Base-by-base conservation (phyloP, 2,888 invertebrate species). In the Leptinotarsa tumamoca region DNA sequence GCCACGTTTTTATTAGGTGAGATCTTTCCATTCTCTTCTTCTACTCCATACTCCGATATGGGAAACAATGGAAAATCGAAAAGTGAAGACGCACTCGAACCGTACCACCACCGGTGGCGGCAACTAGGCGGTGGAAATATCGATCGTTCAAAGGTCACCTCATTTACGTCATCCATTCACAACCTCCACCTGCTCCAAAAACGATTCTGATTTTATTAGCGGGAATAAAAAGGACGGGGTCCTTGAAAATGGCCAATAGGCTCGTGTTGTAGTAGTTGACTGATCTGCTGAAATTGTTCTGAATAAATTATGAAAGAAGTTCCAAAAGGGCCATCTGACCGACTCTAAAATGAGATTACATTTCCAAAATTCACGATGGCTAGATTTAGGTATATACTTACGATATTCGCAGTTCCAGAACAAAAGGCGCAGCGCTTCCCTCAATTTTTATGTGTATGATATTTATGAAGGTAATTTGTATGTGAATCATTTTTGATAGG, bases 131-230 rank as follows among this genome's bases (percentile, higher is more conserved):
- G 73, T 76, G 74, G 77, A 74, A 74, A 77, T 83, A 84, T 84
- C 83, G 84, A 84, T 84, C 81, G 68, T 66, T 63, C 21, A 81
- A 80, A 83, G 84, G 84, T 84, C 84, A 84, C 84, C 84, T 84
- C 83, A 79, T 74, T 78, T 79, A 82, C 84, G 84, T 84, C 84
- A 84, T 76, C 79, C 84, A 84, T 84, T 84, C 83, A 84, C 81
- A 79, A 79, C 78, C 58, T 78, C 75, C 75, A 79, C 81, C 82
- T 82, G 82, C 71, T 73, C 72, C 71, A 79, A 76, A 78, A 78
- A 76, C 76, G 70, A 51, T 77, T 66, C 73, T 74, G 73, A 76
- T 76, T 77, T 80, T 75, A 58, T 56, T 43, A 7, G 33, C 49
- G 18, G 10, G 49, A 7, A 58, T 58, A 17, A 56, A 69, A 69